Base-by-base conservation (phyloP, 2,113 vertebrate genomes). In the Glaucomys volans region DNA sequence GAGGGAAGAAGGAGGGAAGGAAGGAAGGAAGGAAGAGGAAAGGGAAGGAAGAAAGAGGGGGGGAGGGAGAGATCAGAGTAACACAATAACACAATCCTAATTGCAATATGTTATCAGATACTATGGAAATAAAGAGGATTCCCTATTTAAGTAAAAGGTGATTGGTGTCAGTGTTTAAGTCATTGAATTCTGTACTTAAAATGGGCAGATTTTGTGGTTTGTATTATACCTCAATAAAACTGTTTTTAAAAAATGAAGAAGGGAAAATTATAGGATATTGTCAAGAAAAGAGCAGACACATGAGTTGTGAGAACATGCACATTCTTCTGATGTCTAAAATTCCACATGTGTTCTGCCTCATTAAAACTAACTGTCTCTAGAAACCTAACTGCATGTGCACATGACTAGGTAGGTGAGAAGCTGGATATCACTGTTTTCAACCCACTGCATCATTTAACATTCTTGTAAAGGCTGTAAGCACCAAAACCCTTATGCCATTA, bases 101-200 rank as follows among this genome's bases (percentile, higher is more conserved):
- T 22, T 85, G 81, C 7, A 95, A 37, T 24, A 40, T 44, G 77
- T 18, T 80, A 93, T 28, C 32, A 90, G 91, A 81, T 44, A 54
- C 8, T 82, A 9, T 89, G 47, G 69, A 79, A 85, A 95, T 87
- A n/a, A 83, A 95, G 30, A 95, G 18, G 22, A 95, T 64, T 40
- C 2, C 24, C 74, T 87, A 54, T 2, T 81, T 92, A 92, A 24
- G 30, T 72, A 67, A 91, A 84, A 97, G 54, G 11, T 44, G 10
- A 80, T 37, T 72, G 4, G 14, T 85, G 2, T 47, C 72, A 88
- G 28, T 42, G 40, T 80, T 86, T 37, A 3, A 86, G 52, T 62
- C 26, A 57, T 1, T 97, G 30, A 67, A 75, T n/a, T 93, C 5
- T 87, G 20, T 47, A 42, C 22, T 79, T 74, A 77, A 93, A 91